These are phyloP conservation scores for Chroicocephalus ridibundus DNA, from an alignment of 2,113 vertebrate genomes.

Conservation along the genomic window DNA sequence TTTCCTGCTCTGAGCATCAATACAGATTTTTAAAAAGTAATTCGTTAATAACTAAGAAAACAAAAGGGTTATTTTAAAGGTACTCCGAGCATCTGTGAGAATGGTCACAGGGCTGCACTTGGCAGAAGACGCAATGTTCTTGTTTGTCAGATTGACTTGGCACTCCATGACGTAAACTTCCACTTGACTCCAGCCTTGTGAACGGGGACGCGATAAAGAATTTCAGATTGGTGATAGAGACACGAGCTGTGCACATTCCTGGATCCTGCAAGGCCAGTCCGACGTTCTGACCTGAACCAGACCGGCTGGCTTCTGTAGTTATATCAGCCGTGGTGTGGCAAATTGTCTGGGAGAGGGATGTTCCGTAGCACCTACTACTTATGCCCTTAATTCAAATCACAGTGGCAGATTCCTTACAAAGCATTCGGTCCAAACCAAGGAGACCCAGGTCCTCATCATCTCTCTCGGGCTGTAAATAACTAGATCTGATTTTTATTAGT, in stretches of 20 bases:
- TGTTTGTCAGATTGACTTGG: neutral
- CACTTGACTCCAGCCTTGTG: neutral
- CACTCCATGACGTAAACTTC: accelerated
- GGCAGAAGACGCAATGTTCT: neutral
- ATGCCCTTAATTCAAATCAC: neutral
- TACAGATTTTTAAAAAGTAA: accelerated
- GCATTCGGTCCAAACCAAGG: accelerated
- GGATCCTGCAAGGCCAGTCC: neutral
- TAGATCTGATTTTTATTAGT: accelerated
- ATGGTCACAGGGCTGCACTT: neutral
- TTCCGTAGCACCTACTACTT: neutral
- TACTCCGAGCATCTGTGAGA: neutral
- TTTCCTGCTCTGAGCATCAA: neutral
- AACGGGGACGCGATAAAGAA: neutral
- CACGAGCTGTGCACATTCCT: accelerated
- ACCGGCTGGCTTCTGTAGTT: neutral
- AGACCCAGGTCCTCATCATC: neutral
- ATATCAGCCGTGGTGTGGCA: accelerated
- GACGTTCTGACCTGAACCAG: neutral
- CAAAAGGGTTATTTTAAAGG: neutral
- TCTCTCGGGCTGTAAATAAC: neutral
- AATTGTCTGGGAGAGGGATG: neutral
- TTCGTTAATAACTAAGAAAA: neutral
- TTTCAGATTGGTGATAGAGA: neutral
- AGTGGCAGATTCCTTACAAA: neutral